phyloP scores from a whole-genome alignment of 1,140 invertebrate genomes.

The Cyrtorhinus lividipennis region DNA sequence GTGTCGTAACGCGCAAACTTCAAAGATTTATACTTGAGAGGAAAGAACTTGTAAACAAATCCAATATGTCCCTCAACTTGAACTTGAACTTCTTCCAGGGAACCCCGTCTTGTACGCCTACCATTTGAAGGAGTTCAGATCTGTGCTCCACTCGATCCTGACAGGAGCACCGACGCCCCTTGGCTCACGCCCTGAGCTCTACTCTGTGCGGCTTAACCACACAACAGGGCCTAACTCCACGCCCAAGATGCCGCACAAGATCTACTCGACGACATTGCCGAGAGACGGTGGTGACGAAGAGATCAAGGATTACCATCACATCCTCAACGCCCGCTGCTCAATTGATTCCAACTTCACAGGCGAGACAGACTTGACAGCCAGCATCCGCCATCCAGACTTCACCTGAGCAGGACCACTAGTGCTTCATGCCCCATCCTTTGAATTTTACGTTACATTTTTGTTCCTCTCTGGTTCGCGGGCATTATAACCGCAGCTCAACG shows the following conservation, averaged over 20 bases:
- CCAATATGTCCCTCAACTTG: too few relatives aligned
- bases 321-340: not conserved
- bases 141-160: conserved; percentile 36
- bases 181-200: not conserved
- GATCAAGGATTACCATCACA: not conserved
- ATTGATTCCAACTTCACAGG: not conserved
- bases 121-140: conserved; percentile 70
- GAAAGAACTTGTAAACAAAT: too few relatives aligned
- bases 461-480: too few relatives aligned
- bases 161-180: conserved; percentile 12
- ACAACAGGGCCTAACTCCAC: conserved; percentile 8
- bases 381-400: too few relatives aligned
- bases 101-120: conserved; percentile 82
- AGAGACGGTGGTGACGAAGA: not conserved
- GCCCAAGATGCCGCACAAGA: conserved; percentile 16
- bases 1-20: too few relatives aligned
- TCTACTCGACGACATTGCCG: not conserved
- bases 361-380: too few relatives aligned
- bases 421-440: too few relatives aligned
- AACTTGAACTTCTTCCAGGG: too few relatives aligned
- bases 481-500: too few relatives aligned
- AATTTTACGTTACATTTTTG: too few relatives aligned
- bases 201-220: not conserved
- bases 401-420: too few relatives aligned
- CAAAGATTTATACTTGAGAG: too few relatives aligned